Evolutionary conservation across 2,888 invertebrate genomes (phyloP).

Genomic region (Cheilosia variabilis): DNA sequence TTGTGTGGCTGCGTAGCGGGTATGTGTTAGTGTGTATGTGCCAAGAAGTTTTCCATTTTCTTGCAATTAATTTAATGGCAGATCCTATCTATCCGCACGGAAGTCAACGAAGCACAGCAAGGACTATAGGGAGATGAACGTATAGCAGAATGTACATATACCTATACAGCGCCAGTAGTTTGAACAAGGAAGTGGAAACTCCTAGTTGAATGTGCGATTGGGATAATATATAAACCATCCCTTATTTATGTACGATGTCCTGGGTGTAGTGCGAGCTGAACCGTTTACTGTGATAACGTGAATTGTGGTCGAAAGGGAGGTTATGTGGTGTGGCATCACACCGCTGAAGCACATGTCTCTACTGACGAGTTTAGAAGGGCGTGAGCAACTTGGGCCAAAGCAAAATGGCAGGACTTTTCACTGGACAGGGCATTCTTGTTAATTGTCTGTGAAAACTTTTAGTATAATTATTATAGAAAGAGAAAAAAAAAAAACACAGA

Average conservation of each 20-base stretch:
- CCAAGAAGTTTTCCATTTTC: constrained; percentile 74
- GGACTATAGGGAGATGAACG: constrained; percentile 15
- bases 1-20: constrained; percentile 7
- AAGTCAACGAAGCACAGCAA: constrained; percentile 60
- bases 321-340: too few relatives aligned
- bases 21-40: constrained; percentile 9
- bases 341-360: too few relatives aligned
- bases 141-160: not conserved
- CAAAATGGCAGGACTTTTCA: constrained; percentile 21
- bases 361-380: not conserved
- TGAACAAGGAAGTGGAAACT: too few relatives aligned
- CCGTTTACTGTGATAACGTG: constrained; percentile 43
- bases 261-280: constrained; percentile 35
- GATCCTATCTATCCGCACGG: constrained; percentile 69
- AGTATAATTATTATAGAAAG: too few relatives aligned
- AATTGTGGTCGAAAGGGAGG: constrained; percentile 47
- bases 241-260: constrained; percentile 47
- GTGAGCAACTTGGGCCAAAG: not conserved
- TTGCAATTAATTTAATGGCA: constrained; percentile 75
- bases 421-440: not conserved
- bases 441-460: too few relatives aligned
- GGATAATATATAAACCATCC: too few relatives aligned
- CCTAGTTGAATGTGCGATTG: too few relatives aligned
- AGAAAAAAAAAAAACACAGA: not conserved
- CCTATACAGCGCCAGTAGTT: too few relatives aligned